These are phyloP conservation scores for Ormyrus pomaceus DNA, from an alignment of 2,888 invertebrate genomes.

Conservation along the genomic window DNA sequence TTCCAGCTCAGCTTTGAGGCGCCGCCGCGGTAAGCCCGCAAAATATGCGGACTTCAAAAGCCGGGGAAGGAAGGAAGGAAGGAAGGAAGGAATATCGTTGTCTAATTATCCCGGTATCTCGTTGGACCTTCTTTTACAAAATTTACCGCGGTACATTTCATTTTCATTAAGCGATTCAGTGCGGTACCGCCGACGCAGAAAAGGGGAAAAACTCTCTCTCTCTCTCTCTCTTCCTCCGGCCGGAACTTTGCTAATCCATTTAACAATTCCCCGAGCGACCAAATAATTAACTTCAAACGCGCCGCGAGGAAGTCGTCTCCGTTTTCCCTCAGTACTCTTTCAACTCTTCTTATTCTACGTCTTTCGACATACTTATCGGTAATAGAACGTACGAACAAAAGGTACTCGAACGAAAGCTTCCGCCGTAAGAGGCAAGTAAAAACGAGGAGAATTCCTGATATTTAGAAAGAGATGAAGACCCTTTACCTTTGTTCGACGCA, in stretches of 20 bases:
- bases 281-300: conserved; percentile 52
- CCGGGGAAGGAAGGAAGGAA: background rate
- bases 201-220: conserved; percentile 34
- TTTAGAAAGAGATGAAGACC: too few relatives aligned
- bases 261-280: conserved; percentile 40
- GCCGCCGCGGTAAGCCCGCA: too few relatives aligned
- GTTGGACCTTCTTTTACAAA: too few relatives aligned
- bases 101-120: conserved; percentile 6
- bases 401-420: background rate
- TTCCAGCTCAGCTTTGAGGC: too few relatives aligned
- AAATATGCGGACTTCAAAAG: background rate
- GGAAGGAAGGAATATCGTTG: conserved; percentile 1
- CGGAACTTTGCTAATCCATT: conserved; percentile 52
- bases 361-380: conserved; percentile 12
- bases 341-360: background rate
- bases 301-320: background rate
- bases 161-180: conserved; percentile 32
- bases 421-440: background rate
- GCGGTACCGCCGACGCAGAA: background rate
- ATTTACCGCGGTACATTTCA: conserved; percentile 25
- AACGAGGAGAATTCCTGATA: too few relatives aligned
- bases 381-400: conserved; percentile 8
- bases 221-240: too few relatives aligned
- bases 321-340: background rate
- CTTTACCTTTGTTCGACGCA: too few relatives aligned